These are phyloP conservation scores for Hippoglossus stenolepis DNA, from an alignment of 2,113 vertebrate genomes.

Conservation along the genomic window DNA sequence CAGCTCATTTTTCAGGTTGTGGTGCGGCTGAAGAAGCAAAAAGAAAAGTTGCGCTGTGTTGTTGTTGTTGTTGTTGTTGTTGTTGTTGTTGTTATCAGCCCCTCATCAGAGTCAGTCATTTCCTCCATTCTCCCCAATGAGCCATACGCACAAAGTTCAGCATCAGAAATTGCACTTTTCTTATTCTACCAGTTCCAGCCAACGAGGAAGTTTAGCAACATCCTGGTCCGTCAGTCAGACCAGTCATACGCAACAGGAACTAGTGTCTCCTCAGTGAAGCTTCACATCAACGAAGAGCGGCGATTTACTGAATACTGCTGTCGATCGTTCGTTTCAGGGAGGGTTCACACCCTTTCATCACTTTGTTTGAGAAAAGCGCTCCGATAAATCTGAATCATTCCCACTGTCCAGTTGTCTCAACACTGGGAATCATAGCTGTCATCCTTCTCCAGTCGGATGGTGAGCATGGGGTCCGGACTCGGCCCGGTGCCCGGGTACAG, in stretches of 20 bases:
- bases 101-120: conserved; percentile 21
- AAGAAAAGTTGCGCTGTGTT: conserved; percentile 12
- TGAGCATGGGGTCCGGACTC: conserved; percentile 92
- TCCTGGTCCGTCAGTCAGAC: conserved; percentile 42
- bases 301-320: neutral
- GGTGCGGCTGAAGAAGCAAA: conserved; percentile 18
- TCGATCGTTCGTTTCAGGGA: neutral
- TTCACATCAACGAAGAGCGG: conserved; percentile 18
- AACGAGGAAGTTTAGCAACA: conserved; percentile 12
- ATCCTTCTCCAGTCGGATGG: conserved; percentile 95
- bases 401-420: conserved; percentile 78
- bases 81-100: neutral
- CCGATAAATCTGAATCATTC: conserved; percentile 2
- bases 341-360: conserved; percentile 3
- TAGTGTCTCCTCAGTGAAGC: conserved; percentile 14
- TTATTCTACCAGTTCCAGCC: conserved; percentile 73
- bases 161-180: conserved; percentile 65
- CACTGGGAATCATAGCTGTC: conserved; percentile 84
- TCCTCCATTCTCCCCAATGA: conserved; percentile 7
- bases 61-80: neutral
- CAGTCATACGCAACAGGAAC: conserved; percentile 24
- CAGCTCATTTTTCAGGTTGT: conserved; percentile 13
- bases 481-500: conserved; percentile 86
- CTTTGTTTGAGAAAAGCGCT: conserved; percentile 29
- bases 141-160: neutral